Base-by-base conservation (phyloP, 2,113 vertebrate genomes). In the Atlantisia rogersi region DNA sequence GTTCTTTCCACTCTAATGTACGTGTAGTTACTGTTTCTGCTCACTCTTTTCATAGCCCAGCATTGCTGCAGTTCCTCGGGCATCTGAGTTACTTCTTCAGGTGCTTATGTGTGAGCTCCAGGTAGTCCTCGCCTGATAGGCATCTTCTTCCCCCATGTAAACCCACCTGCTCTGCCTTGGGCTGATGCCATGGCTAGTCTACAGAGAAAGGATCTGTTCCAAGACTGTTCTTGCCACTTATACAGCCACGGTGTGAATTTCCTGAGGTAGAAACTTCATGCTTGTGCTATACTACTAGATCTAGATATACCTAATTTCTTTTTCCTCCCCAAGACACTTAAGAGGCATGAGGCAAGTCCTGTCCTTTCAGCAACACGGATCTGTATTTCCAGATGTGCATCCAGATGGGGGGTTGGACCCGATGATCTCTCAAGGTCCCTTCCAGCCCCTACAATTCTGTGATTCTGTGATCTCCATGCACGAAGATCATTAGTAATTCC, bases 201-300 rank as follows among this genome's bases (percentile, higher is more conserved):
- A 68, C 15, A 46, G 64, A 40, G 25, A 58, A 52, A 55, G 56
- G 39, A 17, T 65, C 52, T 44, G 39, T 70, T 50, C 2, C 0
- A 5, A 26, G 65, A 10, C 22, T 24, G 15, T 20, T 83, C 52
- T 68, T 62, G 37, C n/a, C 48, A 26, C 0, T 0, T 1, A 0
- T 56, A 29, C 26, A 24, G 25, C 0, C 1, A 11, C 1, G 0
- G 18, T 18, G 11, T 76, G 62, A 63, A 42, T 88, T 88, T 81
- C 53, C 28, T 52, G 59, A 58, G 18, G 19, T 53, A 35, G 32
- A 32, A 31, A 71, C 28, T 15, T 60, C 11, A 15, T 60, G 19
- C 65, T 75, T 56, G 4, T 42, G 11, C 17, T 35, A 37, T 46
- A 63, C 20, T 31, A 46, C 10, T 28, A 70, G 40, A 71, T 59